These are phyloP conservation scores for Forbesichthys agassizii DNA, from an alignment of 2,113 vertebrate species.

Conservation along the genomic window DNA sequence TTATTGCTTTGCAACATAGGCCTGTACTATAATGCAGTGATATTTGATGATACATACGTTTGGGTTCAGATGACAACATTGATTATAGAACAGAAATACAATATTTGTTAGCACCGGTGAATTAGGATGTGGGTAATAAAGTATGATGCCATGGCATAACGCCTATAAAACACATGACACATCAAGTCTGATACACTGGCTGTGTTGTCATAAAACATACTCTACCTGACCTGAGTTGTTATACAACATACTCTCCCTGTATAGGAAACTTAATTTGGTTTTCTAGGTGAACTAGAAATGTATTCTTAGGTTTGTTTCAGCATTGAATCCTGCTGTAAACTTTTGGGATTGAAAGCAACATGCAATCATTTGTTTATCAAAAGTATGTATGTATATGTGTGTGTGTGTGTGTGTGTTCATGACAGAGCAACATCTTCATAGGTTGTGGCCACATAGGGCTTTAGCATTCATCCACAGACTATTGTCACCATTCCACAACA, in stretches of 20 bases:
- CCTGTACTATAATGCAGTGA: neutral
- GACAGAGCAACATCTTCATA: constrained; percentile 13
- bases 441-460: neutral
- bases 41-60: constrained; percentile 6
- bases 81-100: too few relatives aligned
- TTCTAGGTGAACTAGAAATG: neutral
- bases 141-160: too few relatives aligned
- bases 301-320: constrained; percentile 19
- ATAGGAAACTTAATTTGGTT: too few relatives aligned
- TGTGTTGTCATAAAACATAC: too few relatives aligned
- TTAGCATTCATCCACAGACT: neutral
- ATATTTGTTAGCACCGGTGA: too few relatives aligned
- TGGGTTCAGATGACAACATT: neutral
- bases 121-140: too few relatives aligned
- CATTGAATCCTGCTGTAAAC: constrained; percentile 29
- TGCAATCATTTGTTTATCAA: constrained; percentile 47
- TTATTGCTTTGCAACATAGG: constrained; percentile 21
- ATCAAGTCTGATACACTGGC: too few relatives aligned
- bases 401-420: constrained; percentile 15
- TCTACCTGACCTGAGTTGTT: too few relatives aligned
- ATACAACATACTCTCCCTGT: too few relatives aligned
- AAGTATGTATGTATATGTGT: constrained; percentile 24
- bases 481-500: constrained; percentile 45
- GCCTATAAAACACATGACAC: too few relatives aligned
- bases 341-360: too few relatives aligned